Base-by-base conservation (phyloP, 2,113 vertebrate species). In the Saguinus imperator region DNA sequence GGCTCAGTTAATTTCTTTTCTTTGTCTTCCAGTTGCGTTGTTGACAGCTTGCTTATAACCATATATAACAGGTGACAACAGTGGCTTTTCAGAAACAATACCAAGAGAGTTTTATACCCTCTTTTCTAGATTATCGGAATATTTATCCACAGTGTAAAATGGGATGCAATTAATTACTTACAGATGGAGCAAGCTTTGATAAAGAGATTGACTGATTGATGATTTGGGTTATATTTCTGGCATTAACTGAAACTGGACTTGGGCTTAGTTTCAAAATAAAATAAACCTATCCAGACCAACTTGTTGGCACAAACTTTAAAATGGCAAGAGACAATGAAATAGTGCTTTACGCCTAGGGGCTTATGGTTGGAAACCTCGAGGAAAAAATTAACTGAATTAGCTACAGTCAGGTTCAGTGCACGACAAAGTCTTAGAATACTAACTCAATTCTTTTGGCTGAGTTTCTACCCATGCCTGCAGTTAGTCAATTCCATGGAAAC, bases 31-130 rank as follows among this genome's bases (percentile, higher is more conserved):
- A 94, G 57, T 90, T 4, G 0, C 7, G 72, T 70, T 96, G 73
- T 84, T 95, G 89, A 89, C 87, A 94, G 95, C 96, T 96, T 92
- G 84, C 97, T 93, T 7, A 92, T 79, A 75, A 82, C 40, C 83
- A 95, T 97, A 66, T 70, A 70, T 52, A 86, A 96, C 84, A 96
- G 73, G 88, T 84, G 94, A 85, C 96, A 96, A 95, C 50, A 96
- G 55, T 92, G 50, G 64, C 37, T 87, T 95, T 83, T 95, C 95
- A 96, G 87, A 89, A 92, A 50, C n/a, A 84, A 94, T 86, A 92
- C 35, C 79, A 58, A 57, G 57, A 87, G 43, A 91, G 57, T 29
- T 43, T 75, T 86, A 23, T 88, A 20, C 83, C 87, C 57, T 68
- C 20, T 89, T 88, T 79, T 48, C 35, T 64, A 86, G 50, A 68